phyloP scores from a whole-genome alignment of 2,113 vertebrate species.

The Anoura caudifer region DNA sequence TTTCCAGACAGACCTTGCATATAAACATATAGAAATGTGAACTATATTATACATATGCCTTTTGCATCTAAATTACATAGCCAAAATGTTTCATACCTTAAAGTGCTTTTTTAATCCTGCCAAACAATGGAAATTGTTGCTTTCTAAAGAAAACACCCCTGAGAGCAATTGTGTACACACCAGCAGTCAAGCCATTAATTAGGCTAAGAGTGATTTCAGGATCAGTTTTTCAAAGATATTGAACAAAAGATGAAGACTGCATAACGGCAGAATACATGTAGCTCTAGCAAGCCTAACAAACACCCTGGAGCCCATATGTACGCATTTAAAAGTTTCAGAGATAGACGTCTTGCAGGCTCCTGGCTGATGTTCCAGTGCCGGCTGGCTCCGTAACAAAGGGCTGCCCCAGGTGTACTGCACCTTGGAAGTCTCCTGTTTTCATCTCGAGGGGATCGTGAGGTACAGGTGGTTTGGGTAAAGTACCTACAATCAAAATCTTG shows the following conservation, averaged over 20 bases:
- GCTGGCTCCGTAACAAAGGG: not conserved
- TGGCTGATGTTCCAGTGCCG: not conserved
- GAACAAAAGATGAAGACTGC: not conserved
- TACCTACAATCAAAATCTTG: not conserved
- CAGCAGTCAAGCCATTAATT: not conserved
- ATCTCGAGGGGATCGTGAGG: not conserved
- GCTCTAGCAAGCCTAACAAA: not conserved
- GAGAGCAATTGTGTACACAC: not conserved
- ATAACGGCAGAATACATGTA: not conserved
- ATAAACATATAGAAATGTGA: not conserved
- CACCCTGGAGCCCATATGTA: not conserved
- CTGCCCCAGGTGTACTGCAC: not conserved
- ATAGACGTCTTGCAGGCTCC: not conserved
- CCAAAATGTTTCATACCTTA: not conserved
- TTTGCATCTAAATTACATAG: not conserved
- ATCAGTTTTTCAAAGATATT: constrained; percentile 4
- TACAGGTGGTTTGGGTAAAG: not conserved
- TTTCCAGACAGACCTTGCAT: no score
- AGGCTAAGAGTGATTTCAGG: not conserved
- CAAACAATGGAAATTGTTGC: not conserved
- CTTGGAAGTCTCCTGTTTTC: not conserved
- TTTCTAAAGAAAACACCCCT: not conserved
- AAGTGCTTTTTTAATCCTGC: not conserved
- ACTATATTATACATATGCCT: not conserved
- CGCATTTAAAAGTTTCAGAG: not conserved